phyloP scores from a whole-genome alignment of 2,888 invertebrate genomes.

The Julus scandinavius region DNA sequence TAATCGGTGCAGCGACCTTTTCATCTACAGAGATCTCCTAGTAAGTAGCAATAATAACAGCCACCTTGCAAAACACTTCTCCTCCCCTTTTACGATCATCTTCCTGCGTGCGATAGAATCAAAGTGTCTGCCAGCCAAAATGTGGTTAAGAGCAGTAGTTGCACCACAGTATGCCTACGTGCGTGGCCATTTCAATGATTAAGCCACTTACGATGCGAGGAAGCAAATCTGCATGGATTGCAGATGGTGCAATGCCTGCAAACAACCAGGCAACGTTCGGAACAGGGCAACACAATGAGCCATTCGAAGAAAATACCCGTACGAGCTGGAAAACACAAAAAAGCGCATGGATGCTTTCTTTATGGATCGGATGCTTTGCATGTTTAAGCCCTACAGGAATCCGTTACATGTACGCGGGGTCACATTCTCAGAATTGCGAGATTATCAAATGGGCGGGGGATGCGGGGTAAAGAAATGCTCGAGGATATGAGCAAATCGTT shows the following conservation, averaged over 20 bases:
- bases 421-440: constrained; percentile 30
- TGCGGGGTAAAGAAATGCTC: background rate
- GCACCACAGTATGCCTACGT: background rate
- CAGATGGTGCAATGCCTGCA: background rate
- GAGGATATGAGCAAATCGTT: background rate
- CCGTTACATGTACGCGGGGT: background rate
- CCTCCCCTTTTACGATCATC: constrained; percentile 13
- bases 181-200: constrained; percentile 25
- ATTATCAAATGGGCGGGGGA: background rate
- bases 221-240: background rate
- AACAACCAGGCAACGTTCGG: background rate
- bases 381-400: constrained; percentile 31
- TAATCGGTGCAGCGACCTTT: constrained; percentile 42
- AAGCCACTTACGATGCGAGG: constrained; percentile 6
- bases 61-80: constrained; percentile 18
- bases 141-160: constrained; percentile 20
- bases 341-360: background rate
- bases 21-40: background rate
- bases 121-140: constrained; percentile 28
- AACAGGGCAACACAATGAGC: background rate
- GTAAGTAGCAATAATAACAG: constrained; percentile 26
- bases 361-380: constrained; percentile 15
- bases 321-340: background rate
- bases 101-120: constrained; percentile 1
- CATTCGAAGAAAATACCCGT: background rate